Base-by-base conservation (phyloP, 2,888 invertebrate species). In the Lapara coniferarum region DNA sequence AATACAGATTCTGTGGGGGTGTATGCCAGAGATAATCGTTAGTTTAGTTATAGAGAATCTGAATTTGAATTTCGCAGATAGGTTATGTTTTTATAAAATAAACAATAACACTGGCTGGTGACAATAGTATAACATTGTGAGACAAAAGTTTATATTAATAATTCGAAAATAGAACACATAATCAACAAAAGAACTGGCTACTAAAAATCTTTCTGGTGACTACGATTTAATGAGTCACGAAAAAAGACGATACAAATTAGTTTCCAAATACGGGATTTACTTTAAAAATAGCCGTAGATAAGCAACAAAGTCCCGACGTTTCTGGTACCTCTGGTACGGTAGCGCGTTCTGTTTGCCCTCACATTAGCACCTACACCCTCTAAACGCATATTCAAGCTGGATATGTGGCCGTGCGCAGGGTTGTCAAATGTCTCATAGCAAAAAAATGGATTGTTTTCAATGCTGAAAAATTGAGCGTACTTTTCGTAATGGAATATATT, bases 341-440 rank as follows among this genome's bases (percentile, higher is more conserved):
- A 90, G 90, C 86, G 14, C 63, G 67, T 70, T 69, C 69, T 89
- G 80, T 90, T 90, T 88, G 79, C 79, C 51, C 66, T 80, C 68
- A 83, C 85, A 88, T 90, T 90, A 88, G 77, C 90, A 85, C 85
- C 76, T 75, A 67, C 25, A 75, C 79, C 81, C 77, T 82, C 85
- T 87, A 86, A 88, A 83, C 75, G 75, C 70, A 56, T 66, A 46
- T 68, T 37, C 67, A 69, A 71, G 68, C 72, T 66, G 70, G 63
- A 68, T 63, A 70, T 70, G 37, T 66, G 71, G 67, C 57, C 59
- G 73, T 56, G 70, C 51, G 37, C 58, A 58, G 69, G 66, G 66
- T 46, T 66, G 66, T n/a, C 44, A 58, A 16, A 58, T 37, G 19
- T 0, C 0, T 13, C n/a, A 49, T 46, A 55, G 37, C n/a, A 49